phyloP scores from a whole-genome alignment of 64 coral and sea anemone genomes.

The Montipora sp. region DNA sequence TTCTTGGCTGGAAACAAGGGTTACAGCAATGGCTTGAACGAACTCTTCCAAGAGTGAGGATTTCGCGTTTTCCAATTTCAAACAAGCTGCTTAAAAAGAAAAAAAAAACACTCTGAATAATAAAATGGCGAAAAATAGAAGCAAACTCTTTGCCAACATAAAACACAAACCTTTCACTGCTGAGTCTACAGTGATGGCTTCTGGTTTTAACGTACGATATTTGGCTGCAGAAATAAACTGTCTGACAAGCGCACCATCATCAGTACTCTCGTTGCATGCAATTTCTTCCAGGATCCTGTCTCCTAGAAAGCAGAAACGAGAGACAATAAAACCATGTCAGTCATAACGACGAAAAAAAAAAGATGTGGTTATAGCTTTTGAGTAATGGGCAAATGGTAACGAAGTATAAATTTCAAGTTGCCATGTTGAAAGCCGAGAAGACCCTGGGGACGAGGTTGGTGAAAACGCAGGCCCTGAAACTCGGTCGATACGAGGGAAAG shows the following conservation, averaged over 20 bases:
- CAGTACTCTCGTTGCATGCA: neutral
- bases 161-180: slow-evolving; percentile 38
- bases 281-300: slow-evolving; percentile 11
- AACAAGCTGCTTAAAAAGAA: slow-evolving; percentile 48
- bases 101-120: neutral
- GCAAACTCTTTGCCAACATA: neutral
- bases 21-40: neutral
- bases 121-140: neutral
- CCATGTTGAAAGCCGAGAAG: too few relatives aligned
- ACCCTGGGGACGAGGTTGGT: too few relatives aligned
- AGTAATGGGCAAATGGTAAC: too few relatives aligned
- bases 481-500: too few relatives aligned
- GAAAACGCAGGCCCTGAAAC: too few relatives aligned
- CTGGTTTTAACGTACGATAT: neutral
- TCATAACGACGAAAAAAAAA: too few relatives aligned
- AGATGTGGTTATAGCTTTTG: too few relatives aligned
- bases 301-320: neutral
- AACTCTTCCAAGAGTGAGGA: slow-evolving; percentile 37
- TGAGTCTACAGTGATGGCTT: slow-evolving; percentile 10
- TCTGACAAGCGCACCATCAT: slow-evolving; percentile 20
- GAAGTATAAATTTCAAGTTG: too few relatives aligned
- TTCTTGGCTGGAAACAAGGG: neutral
- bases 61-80: slow-evolving; percentile 40
- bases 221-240: slow-evolving; percentile 36
- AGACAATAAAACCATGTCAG: neutral